Base-by-base conservation (phyloP, 2,888 invertebrate species). In the Diplazon laetatorius region DNA sequence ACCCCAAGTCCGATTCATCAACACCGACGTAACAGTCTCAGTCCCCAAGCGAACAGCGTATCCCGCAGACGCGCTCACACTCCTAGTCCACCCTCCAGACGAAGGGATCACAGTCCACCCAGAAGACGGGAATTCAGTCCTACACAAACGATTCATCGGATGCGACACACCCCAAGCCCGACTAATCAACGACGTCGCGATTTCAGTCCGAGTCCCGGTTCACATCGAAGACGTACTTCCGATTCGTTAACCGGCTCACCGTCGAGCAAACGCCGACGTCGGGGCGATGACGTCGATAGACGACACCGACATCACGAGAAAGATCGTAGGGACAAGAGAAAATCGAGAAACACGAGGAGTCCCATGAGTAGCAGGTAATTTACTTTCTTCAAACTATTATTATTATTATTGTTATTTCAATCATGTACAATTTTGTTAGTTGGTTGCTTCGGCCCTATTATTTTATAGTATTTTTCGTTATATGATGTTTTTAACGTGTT, bases 251-350 rank as follows among this genome's bases (percentile, higher is more conserved):
- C 89, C 25, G 72, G 55, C 44, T 87, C 91, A 6, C 91, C 92
- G 1, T 84, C 89, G 5, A 87, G 89, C 42, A 91, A 90, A 84
- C 88, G 92, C 46, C 85, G 91, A 76, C 87, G 91, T 84, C 82
- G 92, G n/a, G 88, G 89, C 57, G 92, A 91, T 8, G 89, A 88
- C 10, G 85, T 89, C 0, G 91, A 92, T 78, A 86, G 92, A 63
- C 90, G 92, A 82, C 92, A 92, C 79, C 89, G 92, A 65, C 90
- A 92, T 80, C 92, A 92, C 78, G 92, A 92, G 10, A 91, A 92
- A 66, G 91, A 92, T 22, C 86, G 92, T 46, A 87, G 90, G 59
- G 92, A 92, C 16, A 92, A 92, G 75, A 86, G 92, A 18, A 90
- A 91, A 75, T 87, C 89, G 81, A 92, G 93, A n/a, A 82, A 85